Conservation (phyloP, 2,113 vertebrate species). For the Circaetus gallicus region DNA sequence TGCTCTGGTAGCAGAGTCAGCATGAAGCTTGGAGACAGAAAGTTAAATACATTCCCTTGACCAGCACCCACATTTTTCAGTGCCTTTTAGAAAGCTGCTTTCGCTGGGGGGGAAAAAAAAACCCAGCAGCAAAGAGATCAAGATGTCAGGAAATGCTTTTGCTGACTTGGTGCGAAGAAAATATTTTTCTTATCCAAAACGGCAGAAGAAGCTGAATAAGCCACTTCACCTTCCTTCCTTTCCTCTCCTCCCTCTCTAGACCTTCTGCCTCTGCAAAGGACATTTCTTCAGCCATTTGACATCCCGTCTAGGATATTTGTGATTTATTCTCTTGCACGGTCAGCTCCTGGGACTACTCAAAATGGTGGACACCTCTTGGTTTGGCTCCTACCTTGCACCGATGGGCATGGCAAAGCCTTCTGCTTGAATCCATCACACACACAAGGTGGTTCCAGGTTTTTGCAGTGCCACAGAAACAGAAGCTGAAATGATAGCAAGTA, state of each 20-base stretch:
- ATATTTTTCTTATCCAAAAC: conserved; percentile 37
- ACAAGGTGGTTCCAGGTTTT: neutral
- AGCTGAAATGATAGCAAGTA: neutral
- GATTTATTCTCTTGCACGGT: neutral
- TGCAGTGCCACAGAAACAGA: neutral
- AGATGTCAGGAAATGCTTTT: conserved; percentile 40
- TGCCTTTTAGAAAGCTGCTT: neutral
- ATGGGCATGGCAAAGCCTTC: neutral
- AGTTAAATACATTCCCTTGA: neutral
- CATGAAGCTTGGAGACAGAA: neutral
- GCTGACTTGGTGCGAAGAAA: conserved; percentile 41
- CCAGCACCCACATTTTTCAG: neutral
- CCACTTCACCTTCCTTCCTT: conserved; percentile 53
- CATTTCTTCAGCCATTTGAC: neutral
- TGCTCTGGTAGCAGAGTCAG: neutral
- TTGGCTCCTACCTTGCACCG: neutral
- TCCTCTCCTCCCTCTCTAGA: neutral
- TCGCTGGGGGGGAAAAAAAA: neutral
- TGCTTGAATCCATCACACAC: neutral
- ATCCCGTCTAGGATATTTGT: neutral
- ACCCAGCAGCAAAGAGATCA: neutral
- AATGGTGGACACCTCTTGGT: neutral
- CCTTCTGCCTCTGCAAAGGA: neutral
- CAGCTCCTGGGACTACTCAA: neutral
- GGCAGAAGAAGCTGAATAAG: conserved; percentile 37